Evolutionary conservation across 2,888 invertebrate species (phyloP), one percentile per base, ranked within the genome.

Genomic region (Girardia tigrina): DNA sequence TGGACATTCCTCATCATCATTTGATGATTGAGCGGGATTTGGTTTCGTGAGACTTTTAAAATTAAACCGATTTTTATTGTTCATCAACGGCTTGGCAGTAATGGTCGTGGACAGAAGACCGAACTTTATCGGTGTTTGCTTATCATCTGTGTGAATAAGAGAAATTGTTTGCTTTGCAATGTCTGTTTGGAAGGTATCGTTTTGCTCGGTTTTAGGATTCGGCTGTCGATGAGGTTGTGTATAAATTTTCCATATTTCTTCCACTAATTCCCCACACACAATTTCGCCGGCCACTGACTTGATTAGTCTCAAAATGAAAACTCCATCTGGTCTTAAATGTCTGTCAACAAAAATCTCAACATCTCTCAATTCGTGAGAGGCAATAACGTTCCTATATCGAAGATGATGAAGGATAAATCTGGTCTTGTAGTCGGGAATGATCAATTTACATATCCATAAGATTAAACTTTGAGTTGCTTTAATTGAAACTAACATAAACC

Each of bases 401-500:
- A 76, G 76, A 77, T 28, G 76, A 28, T 76, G 76, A 14, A 75
- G 76, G 16, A 76, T 75, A 26, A 76, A 76, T 42, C 75, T 79
- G 71, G 81, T 80, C 6, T 81, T 79, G 75, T 81, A 81, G 74
- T 80, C 81, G 76, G 82, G 79, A 77, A 82, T 81, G 26, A 81
- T 80, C 79, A 81, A 80, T 70, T 82, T 81, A 78, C 81, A 81
- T 74, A 83, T 78, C 86, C 86, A 86, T 77, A 84, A 82, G 74
- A 85, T 78, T 75, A 86, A 82, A 79, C 83, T 84, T 78, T 82
- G 80, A 72, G 82, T 79, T 77, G 85, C 86, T 75, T 83, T 81
- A 20, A 83, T 79, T 42, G 83, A 82, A n/a, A 86, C 84, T 70
- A 85, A 81, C 28, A 86, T 81, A 74, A 86, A 81, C 86, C 86